phyloP scores from a whole-genome alignment of 2,888 invertebrate species.

The Drosophila multiciliata region DNA sequence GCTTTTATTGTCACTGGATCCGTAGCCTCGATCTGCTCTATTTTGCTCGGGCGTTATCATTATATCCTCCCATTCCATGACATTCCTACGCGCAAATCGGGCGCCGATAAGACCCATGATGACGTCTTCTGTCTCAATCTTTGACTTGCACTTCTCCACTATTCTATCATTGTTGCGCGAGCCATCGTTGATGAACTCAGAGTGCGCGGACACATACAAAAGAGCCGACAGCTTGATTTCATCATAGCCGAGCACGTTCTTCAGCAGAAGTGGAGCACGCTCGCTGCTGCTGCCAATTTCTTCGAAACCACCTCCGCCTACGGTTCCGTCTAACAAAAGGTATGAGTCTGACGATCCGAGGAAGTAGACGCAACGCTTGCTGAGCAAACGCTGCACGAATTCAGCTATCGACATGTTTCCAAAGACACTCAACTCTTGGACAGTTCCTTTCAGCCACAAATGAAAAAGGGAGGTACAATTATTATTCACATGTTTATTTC shows the following conservation, averaged over 20 bases:
- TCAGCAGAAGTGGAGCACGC: conserved; percentile 84
- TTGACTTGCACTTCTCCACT: conserved; percentile 80
- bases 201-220: conserved; percentile 86
- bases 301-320: conserved; percentile 86
- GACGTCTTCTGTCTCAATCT: conserved; percentile 86
- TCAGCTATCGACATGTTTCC: conserved; percentile 84
- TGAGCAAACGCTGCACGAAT: conserved; percentile 86
- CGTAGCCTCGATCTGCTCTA: conserved; percentile 85
- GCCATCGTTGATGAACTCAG: conserved; percentile 87
- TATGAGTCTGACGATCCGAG: conserved; percentile 83
- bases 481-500: neutral
- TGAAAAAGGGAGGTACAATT: neutral
- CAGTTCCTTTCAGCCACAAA: conserved; percentile 65
- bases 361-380: conserved; percentile 86
- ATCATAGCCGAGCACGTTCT: conserved; percentile 87
- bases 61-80: conserved; percentile 86
- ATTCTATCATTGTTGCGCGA: conserved; percentile 86
- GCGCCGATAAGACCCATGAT: conserved; percentile 86
- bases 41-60: conserved; percentile 86
- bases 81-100: conserved; percentile 84
- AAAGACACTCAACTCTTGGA: conserved; percentile 83
- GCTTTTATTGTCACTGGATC: neutral
- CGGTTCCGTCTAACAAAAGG: conserved; percentile 83
- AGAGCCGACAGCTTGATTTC: conserved; percentile 87
- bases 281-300: conserved; percentile 86